Conservation (phyloP, 2,797 vertebrate species). For the Notoglanidium macrostoma region DNA sequence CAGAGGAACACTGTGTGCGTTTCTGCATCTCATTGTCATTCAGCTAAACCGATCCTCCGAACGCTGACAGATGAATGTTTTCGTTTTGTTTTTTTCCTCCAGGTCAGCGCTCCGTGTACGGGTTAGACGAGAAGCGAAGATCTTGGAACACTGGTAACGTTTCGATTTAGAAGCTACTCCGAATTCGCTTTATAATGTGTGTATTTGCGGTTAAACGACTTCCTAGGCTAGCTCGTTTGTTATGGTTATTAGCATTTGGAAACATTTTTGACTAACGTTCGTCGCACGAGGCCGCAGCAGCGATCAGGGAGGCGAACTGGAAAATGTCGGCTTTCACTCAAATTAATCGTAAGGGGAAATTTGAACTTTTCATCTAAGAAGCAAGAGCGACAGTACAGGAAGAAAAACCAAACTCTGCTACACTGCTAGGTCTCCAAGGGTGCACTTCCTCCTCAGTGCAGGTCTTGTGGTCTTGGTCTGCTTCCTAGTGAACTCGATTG, state of each 20-base stretch:
- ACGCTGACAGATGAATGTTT: background rate
- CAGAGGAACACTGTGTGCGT: background rate
- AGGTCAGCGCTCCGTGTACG: background rate
- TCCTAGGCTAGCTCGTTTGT: background rate
- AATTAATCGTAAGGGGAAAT: background rate
- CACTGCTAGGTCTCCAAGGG: background rate
- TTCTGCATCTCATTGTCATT: slow-evolving; percentile 45
- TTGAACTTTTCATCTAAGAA: background rate
- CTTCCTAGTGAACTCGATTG: background rate
- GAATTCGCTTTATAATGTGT: background rate
- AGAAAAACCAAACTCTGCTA: background rate
- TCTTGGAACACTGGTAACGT: background rate
- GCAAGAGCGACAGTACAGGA: background rate
- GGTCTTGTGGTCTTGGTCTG: background rate
- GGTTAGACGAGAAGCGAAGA: background rate
- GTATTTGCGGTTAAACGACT: background rate
- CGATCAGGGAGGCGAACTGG: background rate
- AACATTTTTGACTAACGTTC: background rate
- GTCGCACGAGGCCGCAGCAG: background rate
- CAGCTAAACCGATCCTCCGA: background rate
- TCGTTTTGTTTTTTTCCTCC: background rate
- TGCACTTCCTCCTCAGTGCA: background rate
- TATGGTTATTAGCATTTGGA: background rate
- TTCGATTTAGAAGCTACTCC: background rate
- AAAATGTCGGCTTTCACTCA: background rate